Base-by-base conservation (phyloP, 2,888 invertebrate species). In the Crossocerus cetratus region DNA sequence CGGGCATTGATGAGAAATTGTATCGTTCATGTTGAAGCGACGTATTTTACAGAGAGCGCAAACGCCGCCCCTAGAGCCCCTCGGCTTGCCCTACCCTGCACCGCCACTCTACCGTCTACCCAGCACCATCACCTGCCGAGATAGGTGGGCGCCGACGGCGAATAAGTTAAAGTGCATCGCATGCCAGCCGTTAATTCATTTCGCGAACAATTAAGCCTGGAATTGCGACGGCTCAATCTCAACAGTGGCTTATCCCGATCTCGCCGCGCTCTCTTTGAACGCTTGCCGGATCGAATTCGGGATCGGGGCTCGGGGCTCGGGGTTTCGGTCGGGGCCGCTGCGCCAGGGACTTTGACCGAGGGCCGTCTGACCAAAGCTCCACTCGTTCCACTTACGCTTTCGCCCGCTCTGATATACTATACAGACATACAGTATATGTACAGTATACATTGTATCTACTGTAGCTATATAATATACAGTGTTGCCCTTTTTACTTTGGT, bases 131-230 rank as follows among this genome's bases (percentile, higher is more conserved):
- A 32, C 32, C 11, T 61, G 74, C 74, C 64, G 42, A 82, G 76
- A 79, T 78, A 77, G 82, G 72, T 75, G 82, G 68, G 73, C 74
- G 74, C 76, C 74, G 79, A 73, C 80, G 82, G 78, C 76, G 85
- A 87, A 88, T 86, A 88, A 88, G 86, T 86, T 86, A 78, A 86
- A 86, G 85, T 84, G 85, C 84, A 85, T 88, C 84, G 87, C 88
- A 87, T 88, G 89, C 80, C 77, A 73, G 74, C 81, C 82, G 85
- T 88, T 87, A 88, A 88, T 89, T 88, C 85, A 84, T 89, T 88
- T 86, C 80, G 74, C 78, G 86, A 83, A 87, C 87, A 87, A 87
- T 88, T 87, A 87, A 77, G 80, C 65, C 56, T 65, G 56, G 72
- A 55, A 71, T 76, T 76, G 76, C 74, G 82, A 82, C 76, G 83